Evolutionary conservation across 1,140 invertebrate genomes (phyloP).

Genomic region (Drosophila bipectinata): DNA sequence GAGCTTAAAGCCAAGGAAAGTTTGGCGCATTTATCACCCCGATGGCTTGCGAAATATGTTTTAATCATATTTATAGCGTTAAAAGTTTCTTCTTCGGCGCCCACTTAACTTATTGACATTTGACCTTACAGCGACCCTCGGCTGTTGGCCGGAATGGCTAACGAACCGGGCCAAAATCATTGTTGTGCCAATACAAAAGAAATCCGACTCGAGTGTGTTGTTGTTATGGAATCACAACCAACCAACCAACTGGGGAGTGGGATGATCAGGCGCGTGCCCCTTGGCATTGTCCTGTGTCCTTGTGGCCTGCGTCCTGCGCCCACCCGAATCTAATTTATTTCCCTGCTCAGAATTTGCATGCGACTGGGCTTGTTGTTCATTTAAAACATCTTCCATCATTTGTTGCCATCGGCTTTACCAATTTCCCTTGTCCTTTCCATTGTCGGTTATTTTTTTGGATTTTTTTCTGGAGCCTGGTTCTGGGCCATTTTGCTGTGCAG

Average conservation of each 20-base stretch:
- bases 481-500: conserved; percentile 22
- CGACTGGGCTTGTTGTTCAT: conserved; percentile 69
- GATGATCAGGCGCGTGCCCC: conserved; percentile 59
- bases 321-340: conserved; percentile 80
- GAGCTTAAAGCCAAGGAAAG: conserved; percentile 51
- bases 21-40: conserved; percentile 73
- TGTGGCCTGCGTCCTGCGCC: not conserved
- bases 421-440: conserved; percentile 34
- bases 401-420: conserved; percentile 57
- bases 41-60: conserved; percentile 65
- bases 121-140: conserved; percentile 29
- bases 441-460: conserved; percentile 35
- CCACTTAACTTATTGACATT: conserved; percentile 81
- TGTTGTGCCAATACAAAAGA: conserved; percentile 66
- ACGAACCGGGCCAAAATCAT: conserved; percentile 58
- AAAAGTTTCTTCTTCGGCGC: conserved; percentile 51
- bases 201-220: conserved; percentile 43
- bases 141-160: conserved; percentile 11
- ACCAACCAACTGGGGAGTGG: not conserved
- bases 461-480: conserved; percentile 1
- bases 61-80: conserved; percentile 77
- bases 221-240: conserved; percentile 4
- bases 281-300: conserved; percentile 49
- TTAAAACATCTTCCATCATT: conserved; percentile 81
- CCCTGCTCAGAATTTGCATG: conserved; percentile 47